A percentile compares a stretch with the other conserved stretches of the same genome.
Evolutionary conservation across 2,797 vertebrate species (phyloP).

Genomic region (Tauraco hartlaubi): DNA sequence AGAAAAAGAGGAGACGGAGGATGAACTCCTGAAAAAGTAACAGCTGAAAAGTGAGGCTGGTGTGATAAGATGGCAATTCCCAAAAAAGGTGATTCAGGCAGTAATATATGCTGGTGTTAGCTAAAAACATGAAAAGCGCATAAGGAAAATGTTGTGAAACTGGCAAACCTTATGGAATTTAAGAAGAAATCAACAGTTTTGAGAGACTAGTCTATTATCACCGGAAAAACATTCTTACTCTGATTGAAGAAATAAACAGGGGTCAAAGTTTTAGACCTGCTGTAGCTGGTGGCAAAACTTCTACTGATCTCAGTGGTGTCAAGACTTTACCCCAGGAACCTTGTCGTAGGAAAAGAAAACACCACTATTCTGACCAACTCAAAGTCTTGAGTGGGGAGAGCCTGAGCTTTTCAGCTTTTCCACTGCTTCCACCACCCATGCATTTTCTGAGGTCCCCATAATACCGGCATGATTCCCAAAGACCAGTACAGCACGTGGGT

Average conservation of each 20-base stretch:
- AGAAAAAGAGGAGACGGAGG: neutral
- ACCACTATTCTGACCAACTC: neutral
- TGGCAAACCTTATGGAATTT: neutral
- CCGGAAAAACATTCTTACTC: neutral
- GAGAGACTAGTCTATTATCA: neutral
- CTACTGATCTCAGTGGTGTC: neutral
- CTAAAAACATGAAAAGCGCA: neutral
- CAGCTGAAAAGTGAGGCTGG: slow-evolving; percentile 52
- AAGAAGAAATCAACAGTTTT: slow-evolving; percentile 15
- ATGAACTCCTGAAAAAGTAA: slow-evolving; percentile 45
- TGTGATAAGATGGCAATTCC: slow-evolving; percentile 17
- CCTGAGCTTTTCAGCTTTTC: neutral
- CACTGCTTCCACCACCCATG: neutral
- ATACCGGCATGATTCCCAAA: neutral
- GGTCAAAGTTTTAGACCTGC: neutral
- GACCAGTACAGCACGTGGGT: neutral
- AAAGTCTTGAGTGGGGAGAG: neutral
- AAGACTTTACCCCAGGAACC: neutral
- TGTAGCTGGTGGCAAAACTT: neutral
- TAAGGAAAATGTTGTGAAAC: slow-evolving; percentile 24
- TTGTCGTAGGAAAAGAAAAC: neutral
- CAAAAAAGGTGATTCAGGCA: neutral
- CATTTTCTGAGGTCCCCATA: neutral
- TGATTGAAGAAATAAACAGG: neutral
- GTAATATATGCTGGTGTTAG: slow-evolving; percentile 1